phyloP scores from a whole-genome alignment of 1,140 invertebrate genomes.

The Popillia japonica region DNA sequence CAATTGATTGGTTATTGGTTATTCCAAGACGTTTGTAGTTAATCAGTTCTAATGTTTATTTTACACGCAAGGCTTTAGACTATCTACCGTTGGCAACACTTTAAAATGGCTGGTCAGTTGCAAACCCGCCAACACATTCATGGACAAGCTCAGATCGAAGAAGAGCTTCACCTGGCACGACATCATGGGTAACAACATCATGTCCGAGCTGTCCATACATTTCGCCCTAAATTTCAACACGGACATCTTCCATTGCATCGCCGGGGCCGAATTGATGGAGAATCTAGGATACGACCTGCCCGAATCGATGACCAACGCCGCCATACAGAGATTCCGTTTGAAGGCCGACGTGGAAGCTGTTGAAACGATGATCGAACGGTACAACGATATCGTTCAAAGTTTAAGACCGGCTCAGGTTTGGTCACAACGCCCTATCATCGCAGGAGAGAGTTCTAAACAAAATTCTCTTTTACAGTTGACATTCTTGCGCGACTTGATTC shows the following conservation, averaged over 20 bases:
- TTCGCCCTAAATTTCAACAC: constrained; percentile 73
- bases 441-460: too few relatives aligned
- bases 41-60: too few relatives aligned
- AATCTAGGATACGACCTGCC: constrained; percentile 77
- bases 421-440: too few relatives aligned
- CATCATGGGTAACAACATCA: constrained; percentile 68
- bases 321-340: constrained; percentile 74
- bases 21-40: too few relatives aligned
- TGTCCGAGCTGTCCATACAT: constrained; percentile 70
- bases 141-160: constrained; percentile 59
- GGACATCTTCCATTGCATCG: constrained; percentile 75
- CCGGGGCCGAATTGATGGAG: constrained; percentile 79
- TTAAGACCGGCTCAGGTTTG: constrained; percentile 68
- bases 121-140: constrained; percentile 47
- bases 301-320: constrained; percentile 70
- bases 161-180: constrained; percentile 71
- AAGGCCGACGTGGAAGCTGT: constrained; percentile 70
- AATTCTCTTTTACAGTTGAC: constrained; percentile 63
- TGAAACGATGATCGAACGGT: constrained; percentile 67
- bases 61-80: constrained; percentile 40
- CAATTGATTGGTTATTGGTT: too few relatives aligned
- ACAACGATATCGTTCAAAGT: constrained; percentile 67
- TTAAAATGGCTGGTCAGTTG: constrained; percentile 39
- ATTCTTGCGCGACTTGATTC: constrained; percentile 72
- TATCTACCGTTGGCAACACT: constrained; percentile 28